A percentile compares a stretch with the other conserved stretches of the same genome.
Evolutionary conservation across 2,888 invertebrate genomes (phyloP).

Genomic region (Empis livida): DNA sequence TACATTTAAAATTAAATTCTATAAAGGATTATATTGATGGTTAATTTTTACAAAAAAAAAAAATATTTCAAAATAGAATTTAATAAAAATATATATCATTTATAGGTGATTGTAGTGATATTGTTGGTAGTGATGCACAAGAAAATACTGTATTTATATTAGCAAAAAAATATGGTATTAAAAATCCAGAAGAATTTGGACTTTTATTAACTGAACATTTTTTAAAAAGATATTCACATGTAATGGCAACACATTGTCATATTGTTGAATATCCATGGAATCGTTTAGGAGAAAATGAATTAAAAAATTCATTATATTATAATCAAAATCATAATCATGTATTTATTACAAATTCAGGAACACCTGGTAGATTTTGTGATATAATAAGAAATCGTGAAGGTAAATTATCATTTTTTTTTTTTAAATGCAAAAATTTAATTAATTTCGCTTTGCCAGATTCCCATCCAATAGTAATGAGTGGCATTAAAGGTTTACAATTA

Average conservation of each 20-base stretch:
- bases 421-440: too few relatives aligned
- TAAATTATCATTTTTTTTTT: too few relatives aligned
- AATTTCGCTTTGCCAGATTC: neutral
- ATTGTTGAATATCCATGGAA: neutral
- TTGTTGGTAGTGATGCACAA: neutral
- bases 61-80: neutral
- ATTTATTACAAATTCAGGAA: neutral
- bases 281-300: neutral
- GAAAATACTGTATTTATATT: neutral
- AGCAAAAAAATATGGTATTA: neutral
- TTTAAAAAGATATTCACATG: neutral
- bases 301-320: neutral
- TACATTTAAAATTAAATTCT: constrained; percentile 44
- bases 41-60: neutral
- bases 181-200: neutral
- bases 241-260: neutral
- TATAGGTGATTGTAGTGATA: neutral
- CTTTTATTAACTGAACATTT: neutral
- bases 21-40: neutral
- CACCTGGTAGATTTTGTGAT: neutral
- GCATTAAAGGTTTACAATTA: neutral
- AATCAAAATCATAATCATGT: neutral
- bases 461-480: neutral
- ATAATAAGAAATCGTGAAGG: neutral
- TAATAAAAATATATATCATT: constrained; percentile 17